Evolutionary conservation across 1,140 invertebrate species (phyloP).

Genomic region (Drosophila fuyamai): DNA sequence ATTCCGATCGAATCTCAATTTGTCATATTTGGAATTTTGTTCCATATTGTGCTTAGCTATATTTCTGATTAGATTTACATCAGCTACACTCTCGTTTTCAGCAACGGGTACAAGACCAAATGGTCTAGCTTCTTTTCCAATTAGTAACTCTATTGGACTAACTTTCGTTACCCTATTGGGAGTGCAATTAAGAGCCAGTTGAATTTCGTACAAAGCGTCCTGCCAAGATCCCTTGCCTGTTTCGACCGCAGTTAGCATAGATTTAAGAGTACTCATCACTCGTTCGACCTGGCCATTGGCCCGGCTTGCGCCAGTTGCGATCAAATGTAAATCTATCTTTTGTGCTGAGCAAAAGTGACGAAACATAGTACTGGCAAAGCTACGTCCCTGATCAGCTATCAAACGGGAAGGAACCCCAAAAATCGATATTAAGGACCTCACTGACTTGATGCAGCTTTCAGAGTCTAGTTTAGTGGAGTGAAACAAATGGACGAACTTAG

Average conservation of each 20-base stretch:
- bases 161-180: slow-evolving; percentile 57
- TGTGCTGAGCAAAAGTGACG: slow-evolving; percentile 3
- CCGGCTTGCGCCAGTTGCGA: slow-evolving; percentile 2
- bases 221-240: slow-evolving; percentile 5
- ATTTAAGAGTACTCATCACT: slow-evolving; percentile 38
- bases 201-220: slow-evolving; percentile 13
- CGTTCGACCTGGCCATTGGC: neutral
- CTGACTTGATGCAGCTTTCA: slow-evolving; percentile 8
- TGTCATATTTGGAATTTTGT: slow-evolving; percentile 5
- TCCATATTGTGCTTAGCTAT: slow-evolving; percentile 10
- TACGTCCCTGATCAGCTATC: slow-evolving; percentile 3
- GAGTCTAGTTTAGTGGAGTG: neutral
- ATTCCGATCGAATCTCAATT: slow-evolving; percentile 7
- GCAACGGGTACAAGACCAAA: slow-evolving; percentile 17
- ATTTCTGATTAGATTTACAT: slow-evolving; percentile 4
- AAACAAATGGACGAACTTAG: slow-evolving; percentile 7
- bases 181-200: slow-evolving; percentile 74
- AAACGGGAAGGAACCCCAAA: slow-evolving; percentile 4
- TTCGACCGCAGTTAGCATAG: slow-evolving; percentile 42
- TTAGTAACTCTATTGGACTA: slow-evolving; percentile 44
- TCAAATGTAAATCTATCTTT: slow-evolving; percentile 9
- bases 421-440: slow-evolving; percentile 2
- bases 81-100: slow-evolving; percentile 6
- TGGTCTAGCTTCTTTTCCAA: slow-evolving; percentile 21
- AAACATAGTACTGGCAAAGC: slow-evolving; percentile 1